Evolutionary conservation across 2,888 invertebrate species (phyloP).

Genomic region (Yponomeuta plumbellus): DNA sequence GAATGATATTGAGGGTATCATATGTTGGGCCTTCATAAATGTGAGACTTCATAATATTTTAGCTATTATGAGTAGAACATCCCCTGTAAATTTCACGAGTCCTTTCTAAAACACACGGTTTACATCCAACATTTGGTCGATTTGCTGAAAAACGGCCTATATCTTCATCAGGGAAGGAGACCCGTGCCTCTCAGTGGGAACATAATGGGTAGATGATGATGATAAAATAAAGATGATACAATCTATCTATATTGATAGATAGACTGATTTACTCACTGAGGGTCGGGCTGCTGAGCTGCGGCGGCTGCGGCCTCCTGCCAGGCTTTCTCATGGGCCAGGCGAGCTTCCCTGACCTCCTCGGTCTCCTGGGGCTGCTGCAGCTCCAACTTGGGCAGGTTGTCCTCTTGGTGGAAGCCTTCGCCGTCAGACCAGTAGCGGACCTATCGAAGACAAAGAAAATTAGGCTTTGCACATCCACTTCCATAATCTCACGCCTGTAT

Average conservation of each 20-base stretch:
- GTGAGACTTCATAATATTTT: no score
- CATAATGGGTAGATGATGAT: no score
- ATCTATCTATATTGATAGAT: no score
- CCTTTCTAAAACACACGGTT: not conserved
- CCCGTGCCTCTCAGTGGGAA: not conserved
- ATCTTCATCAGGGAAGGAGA: no score
- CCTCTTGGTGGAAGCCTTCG: conserved; percentile 86
- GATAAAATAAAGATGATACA: no score
- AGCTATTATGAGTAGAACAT: not conserved
- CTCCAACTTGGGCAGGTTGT: conserved; percentile 80
- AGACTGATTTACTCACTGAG: conserved; percentile 30
- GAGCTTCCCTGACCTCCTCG: conserved; percentile 82
- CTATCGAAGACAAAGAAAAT: conserved; percentile 37
- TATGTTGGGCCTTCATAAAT: no score
- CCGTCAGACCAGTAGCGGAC: conserved; percentile 85
- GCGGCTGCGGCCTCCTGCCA: conserved; percentile 81
- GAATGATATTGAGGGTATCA: no score
- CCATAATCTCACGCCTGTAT: no score
- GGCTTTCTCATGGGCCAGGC: conserved; percentile 80
- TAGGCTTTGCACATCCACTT: no score
- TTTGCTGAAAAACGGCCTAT: no score
- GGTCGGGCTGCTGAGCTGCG: conserved; percentile 57
- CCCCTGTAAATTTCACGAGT: not conserved
- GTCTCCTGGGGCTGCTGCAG: conserved; percentile 81
- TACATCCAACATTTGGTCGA: not conserved